A percentile compares a stretch with the other conserved stretches of the same genome.
Conservation (phyloP, 2,797 vertebrate genomes). For the Cossypha niveicapilla region DNA sequence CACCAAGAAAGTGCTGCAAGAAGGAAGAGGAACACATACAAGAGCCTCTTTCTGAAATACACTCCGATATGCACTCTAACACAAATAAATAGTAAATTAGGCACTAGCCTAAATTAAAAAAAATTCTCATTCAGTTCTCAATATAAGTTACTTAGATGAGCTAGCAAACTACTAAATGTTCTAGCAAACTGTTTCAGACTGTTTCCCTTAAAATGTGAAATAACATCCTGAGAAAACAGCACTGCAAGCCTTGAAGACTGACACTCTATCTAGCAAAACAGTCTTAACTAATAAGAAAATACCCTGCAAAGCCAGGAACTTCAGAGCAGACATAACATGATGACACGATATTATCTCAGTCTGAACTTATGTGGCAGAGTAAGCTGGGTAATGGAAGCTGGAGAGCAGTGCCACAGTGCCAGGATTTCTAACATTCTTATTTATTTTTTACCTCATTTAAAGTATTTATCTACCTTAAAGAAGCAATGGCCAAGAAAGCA, state of each 20-base stretch:
- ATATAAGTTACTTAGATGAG: not conserved
- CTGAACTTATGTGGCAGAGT: not conserved
- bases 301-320: not conserved
- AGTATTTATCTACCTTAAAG: not conserved
- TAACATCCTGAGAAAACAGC: not conserved
- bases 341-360: not conserved
- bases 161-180: not conserved
- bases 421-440: not conserved
- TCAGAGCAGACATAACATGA: not conserved
- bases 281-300: not conserved
- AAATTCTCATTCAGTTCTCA: not conserved
- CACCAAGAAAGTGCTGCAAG: not conserved
- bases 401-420: rapidly evolving
- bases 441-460: not conserved
- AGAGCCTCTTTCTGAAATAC: not conserved
- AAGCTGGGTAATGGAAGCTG: not conserved
- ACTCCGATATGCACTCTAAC: not conserved
- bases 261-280: not conserved
- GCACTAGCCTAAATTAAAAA: not conserved
- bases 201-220: not conserved
- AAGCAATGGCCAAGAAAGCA: not conserved
- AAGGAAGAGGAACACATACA: not conserved
- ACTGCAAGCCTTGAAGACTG: not conserved
- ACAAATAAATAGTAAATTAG: not conserved
- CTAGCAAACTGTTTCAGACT: not conserved